Conservation (phyloP, 2,888 invertebrate species). For the Meghimatium bilineatum region DNA sequence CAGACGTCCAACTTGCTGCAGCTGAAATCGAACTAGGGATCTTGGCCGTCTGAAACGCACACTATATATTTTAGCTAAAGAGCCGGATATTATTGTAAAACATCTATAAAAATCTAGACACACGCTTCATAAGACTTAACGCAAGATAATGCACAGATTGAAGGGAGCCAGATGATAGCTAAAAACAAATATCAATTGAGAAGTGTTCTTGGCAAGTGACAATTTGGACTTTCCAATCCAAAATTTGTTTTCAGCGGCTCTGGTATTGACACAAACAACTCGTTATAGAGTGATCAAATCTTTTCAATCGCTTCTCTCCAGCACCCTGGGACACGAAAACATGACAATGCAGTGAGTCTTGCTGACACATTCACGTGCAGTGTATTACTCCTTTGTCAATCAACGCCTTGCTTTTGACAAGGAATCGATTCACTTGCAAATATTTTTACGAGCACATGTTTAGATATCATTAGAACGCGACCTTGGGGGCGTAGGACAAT, state of each 20-base stretch:
- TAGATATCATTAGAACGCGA: background rate
- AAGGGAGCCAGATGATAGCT: background rate
- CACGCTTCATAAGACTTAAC: background rate
- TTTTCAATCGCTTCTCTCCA: background rate
- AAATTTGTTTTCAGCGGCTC: background rate
- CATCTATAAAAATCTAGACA: background rate
- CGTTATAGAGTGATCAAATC: background rate
- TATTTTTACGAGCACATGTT: background rate
- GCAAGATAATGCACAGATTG: background rate
- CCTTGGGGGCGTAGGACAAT: background rate
- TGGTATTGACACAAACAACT: background rate
- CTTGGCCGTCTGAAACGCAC: too few species aligned
- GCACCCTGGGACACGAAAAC: background rate
- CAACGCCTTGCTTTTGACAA: background rate
- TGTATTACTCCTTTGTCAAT: slow-evolving; percentile 1
- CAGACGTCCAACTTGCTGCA: too few species aligned
- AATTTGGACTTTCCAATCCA: background rate
- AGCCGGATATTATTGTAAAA: too few species aligned
- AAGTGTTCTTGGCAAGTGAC: background rate
- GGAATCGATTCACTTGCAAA: background rate
- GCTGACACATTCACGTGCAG: background rate
- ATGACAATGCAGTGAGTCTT: background rate
- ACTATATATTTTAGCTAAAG: too few species aligned
- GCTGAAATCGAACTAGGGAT: too few species aligned
- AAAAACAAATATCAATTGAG: background rate